A percentile compares a stretch with the other conserved stretches of the same genome.
These are phyloP conservation scores for Falcunculus frontatus DNA, from an alignment of 2,113 vertebrate species.

Conservation along the genomic window DNA sequence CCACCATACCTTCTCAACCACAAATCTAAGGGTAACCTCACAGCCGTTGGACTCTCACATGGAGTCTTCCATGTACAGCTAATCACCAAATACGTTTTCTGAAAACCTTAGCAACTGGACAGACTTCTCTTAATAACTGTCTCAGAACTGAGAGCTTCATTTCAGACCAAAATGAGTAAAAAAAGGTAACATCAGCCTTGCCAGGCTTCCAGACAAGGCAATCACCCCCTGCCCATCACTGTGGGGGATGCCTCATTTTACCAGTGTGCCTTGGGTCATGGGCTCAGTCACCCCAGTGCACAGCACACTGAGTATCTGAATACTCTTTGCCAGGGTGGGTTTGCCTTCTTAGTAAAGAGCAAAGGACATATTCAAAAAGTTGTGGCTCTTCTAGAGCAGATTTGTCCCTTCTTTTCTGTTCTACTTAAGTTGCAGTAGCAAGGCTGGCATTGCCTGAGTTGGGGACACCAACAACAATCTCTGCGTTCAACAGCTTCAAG, in stretches of 20 bases:
- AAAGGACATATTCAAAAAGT: background rate
- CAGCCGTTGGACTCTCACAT: background rate
- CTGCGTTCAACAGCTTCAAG: background rate
- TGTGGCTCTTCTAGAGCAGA: background rate
- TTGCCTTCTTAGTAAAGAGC: background rate
- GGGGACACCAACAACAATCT: background rate
- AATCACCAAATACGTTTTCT: background rate
- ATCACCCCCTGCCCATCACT: accelerated
- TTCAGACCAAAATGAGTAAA: background rate
- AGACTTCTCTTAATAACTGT: background rate
- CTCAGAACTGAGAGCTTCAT: background rate
- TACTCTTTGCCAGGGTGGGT: background rate
- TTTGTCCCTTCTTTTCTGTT: background rate
- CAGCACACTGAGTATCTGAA: background rate
- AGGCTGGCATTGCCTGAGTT: background rate
- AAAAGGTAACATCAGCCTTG: background rate
- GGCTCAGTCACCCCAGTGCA: background rate
- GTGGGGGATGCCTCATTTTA: background rate
- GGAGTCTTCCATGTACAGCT: background rate
- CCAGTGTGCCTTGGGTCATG: background rate
- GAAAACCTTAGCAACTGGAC: background rate
- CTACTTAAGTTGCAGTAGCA: background rate
- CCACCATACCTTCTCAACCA: background rate
- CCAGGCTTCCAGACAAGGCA: background rate
- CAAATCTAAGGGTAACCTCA: background rate